A percentile compares a stretch with the other conserved stretches of the same genome.
phyloP scores from a whole-genome alignment of 2,113 vertebrate genomes.

The Tachysurus vachellii region DNA sequence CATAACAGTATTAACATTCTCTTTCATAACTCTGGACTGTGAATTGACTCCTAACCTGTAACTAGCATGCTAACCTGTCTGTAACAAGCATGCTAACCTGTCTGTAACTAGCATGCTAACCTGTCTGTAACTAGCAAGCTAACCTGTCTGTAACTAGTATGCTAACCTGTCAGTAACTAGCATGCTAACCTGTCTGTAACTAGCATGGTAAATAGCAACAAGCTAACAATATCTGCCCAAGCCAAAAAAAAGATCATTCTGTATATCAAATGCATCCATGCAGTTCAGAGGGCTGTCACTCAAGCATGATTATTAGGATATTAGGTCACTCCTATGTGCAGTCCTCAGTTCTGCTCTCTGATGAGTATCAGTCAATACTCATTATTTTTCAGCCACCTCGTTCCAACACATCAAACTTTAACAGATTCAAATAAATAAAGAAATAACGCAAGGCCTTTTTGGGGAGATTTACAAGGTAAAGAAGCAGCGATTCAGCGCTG shows the following conservation, averaged over 20 bases:
- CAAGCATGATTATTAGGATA: neutral
- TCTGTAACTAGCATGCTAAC: too few species aligned
- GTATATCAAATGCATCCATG: too few species aligned
- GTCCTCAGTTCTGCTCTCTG: neutral
- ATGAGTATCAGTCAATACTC: neutral
- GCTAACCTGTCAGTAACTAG: too few species aligned
- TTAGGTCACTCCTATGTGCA: neutral
- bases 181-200: too few species aligned
- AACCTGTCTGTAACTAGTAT: too few species aligned
- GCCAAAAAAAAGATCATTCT: too few species aligned
- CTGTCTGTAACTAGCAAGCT: neutral
- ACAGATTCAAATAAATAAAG: neutral
- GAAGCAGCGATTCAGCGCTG: neutral
- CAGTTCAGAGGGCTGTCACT: neutral
- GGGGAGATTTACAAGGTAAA: neutral
- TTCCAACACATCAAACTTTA: neutral
- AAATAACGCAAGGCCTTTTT: neutral
- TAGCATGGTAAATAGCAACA: too few species aligned
- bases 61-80: too few species aligned
- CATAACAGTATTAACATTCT: neutral
- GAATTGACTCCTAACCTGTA: too few species aligned
- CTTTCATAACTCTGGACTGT: neutral
- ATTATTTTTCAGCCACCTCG: neutral
- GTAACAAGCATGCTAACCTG: too few species aligned
- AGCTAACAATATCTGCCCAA: too few species aligned